Percentiles rank a stretch among this genome's conserved stretches.
These are phyloP conservation scores for Penaeus vannamei DNA, from an alignment of 1,140 invertebrate species.

Conservation along the genomic window DNA sequence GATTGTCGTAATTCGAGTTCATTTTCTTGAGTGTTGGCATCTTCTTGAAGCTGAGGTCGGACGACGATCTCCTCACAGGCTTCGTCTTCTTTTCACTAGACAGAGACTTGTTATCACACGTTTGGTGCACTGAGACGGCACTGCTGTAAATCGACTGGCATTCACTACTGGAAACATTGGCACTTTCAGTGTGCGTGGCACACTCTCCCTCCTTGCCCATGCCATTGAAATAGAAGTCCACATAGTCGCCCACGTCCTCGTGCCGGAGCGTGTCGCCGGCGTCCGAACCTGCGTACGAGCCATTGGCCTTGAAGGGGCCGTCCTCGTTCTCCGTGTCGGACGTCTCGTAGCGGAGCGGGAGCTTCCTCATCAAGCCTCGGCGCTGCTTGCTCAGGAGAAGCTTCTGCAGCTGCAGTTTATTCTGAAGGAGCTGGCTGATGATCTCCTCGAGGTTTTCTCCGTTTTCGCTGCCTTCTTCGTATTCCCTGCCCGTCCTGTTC, in stretches of 20 bases:
- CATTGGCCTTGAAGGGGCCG: neutral
- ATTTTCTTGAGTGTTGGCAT: constrained; percentile 21
- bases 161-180: constrained; percentile 63
- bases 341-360: constrained; percentile 70
- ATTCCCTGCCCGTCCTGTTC: constrained; percentile 26
- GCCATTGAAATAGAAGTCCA: constrained; percentile 55
- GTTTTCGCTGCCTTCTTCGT: constrained; percentile 68
- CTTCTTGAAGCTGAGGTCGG: constrained; percentile 57
- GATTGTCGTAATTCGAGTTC: constrained; percentile 48
- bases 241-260: constrained; percentile 54
- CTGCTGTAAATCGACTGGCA: constrained; percentile 69
- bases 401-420: constrained; percentile 87
- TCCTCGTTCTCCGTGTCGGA: constrained; percentile 75
- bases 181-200: constrained; percentile 49
- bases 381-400: constrained; percentile 76
- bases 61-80: constrained; percentile 47
- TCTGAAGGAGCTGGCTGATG: constrained; percentile 85
- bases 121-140: constrained; percentile 68
- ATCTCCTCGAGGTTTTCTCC: constrained; percentile 82
- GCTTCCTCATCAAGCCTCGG: constrained; percentile 73
- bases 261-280: constrained; percentile 16
- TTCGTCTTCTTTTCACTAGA: constrained; percentile 37
- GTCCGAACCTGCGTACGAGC: constrained; percentile 8
- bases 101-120: constrained; percentile 3
- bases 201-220: constrained; percentile 4